These are phyloP conservation scores for Virgularia gustaviana DNA, from an alignment of 92 coral and sea anemone species.

Conservation along the genomic window DNA sequence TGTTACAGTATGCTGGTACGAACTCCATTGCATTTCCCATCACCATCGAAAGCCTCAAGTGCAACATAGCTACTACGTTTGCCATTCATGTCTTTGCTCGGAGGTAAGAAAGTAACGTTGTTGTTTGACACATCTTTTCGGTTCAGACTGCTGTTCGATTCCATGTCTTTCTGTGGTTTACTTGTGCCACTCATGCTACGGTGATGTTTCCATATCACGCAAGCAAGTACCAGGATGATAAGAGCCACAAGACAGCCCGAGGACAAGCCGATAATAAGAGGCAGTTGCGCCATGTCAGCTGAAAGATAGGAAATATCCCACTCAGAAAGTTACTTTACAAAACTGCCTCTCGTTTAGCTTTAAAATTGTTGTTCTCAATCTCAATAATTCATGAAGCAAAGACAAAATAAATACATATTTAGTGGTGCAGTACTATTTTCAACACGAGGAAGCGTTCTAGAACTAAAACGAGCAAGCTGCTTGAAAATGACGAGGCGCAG, in stretches of 20 bases:
- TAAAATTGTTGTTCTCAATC: no score
- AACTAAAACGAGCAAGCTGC: no score
- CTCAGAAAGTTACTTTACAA: no score
- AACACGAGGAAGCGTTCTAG: no score
- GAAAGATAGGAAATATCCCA: not conserved
- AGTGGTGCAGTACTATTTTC: no score
- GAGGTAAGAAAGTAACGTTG: slow-evolving; percentile 21
- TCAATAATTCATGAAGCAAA: no score
- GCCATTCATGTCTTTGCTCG: slow-evolving; percentile 1
- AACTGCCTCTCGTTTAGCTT: no score
- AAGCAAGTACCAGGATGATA: not conserved
- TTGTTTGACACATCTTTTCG: slow-evolving; percentile 12
- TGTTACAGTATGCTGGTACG: slow-evolving; percentile 3
- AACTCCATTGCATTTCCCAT: slow-evolving; percentile 14
- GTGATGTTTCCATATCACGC: slow-evolving; percentile 10
- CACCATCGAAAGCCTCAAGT: slow-evolving; percentile 8
- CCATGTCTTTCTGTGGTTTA: not conserved
- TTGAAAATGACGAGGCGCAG: no score
- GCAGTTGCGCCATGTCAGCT: slow-evolving; percentile 9
- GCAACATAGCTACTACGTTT: slow-evolving; percentile 31
- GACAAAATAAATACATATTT: no score
- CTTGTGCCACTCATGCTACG: not conserved
- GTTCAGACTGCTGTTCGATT: slow-evolving; percentile 17
- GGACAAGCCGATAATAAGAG: slow-evolving; percentile 13
- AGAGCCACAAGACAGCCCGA: slow-evolving; percentile 30